phyloP scores from a whole-genome alignment of 2,888 invertebrate species.

The Drosophila differens region DNA sequence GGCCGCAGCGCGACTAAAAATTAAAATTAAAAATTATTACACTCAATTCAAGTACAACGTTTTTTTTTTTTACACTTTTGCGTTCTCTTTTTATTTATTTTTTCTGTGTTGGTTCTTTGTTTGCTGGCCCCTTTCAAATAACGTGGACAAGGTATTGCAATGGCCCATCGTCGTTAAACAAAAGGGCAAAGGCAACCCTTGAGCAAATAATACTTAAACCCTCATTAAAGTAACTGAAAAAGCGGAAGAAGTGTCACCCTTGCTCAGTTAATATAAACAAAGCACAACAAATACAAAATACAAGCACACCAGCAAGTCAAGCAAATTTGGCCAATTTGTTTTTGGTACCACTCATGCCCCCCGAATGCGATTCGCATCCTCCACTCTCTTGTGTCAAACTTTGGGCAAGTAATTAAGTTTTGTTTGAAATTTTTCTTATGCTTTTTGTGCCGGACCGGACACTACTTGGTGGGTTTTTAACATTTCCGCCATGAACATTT shows the following conservation, averaged over 20 bases:
- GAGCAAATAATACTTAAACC: conserved; percentile 80
- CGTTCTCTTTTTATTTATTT: conserved; percentile 19
- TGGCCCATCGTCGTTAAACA: conserved; percentile 60
- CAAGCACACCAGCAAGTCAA: conserved; percentile 73
- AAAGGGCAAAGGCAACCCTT: conserved; percentile 75
- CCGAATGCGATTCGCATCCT: background rate
- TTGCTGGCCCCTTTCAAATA: conserved; percentile 44
- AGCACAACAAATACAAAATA: conserved; percentile 65
- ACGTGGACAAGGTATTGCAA: conserved; percentile 62
- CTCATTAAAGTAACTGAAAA: conserved; percentile 74
- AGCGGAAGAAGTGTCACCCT: conserved; percentile 68
- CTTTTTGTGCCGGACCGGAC: conserved; percentile 64
- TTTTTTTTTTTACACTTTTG: conserved; percentile 12
- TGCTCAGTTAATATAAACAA: conserved; percentile 79
- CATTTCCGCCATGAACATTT: conserved; percentile 51
- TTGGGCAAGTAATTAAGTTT: conserved; percentile 74
- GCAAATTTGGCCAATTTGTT: conserved; percentile 80
- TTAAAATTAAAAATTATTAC: conserved; percentile 80
- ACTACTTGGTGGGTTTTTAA: conserved; percentile 62
- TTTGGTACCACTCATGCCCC: conserved; percentile 25
- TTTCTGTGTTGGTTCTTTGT: conserved; percentile 21
- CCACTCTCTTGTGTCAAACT: background rate
- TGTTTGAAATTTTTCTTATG: conserved; percentile 77
- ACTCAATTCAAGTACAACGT: conserved; percentile 56
- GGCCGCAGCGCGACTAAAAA: conserved; percentile 68